Base-by-base conservation (phyloP, 2,113 vertebrate species). In the Diglossa brunneiventris region DNA sequence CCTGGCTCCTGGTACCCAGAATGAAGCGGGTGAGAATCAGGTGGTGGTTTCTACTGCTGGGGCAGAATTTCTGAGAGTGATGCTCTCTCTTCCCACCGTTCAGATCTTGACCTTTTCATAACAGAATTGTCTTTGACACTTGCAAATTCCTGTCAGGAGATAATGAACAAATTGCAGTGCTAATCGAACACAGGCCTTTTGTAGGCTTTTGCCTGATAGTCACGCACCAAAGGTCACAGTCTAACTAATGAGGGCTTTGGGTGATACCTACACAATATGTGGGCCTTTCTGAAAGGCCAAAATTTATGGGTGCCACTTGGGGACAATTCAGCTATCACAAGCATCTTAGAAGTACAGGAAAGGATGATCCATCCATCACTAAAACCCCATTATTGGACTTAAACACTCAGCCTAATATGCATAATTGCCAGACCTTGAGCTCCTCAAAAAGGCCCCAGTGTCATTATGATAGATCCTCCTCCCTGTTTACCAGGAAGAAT, bases 131-230 rank as follows among this genome's bases (percentile, higher is more conserved):
- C 97, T 98, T 95, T 97, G 97, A 97, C 96, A 92, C 96, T 97
- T 97, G 95, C 96, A 98, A 95, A 97, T 98, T 97, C 96, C 96
- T 97, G 97, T 97, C 96, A 97, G 95, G 94, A 96, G 92, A 92
- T 97, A 98, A 98, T 97, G 97, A 97, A 98, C 97, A 98, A 98
- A 98, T 98, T 97, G 97, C 95, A 76, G 95, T 88, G 95, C 97
- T 98, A 98, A 98, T 98, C 96, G 97, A 97, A 98, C 84, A 90
- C 77, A 89, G 95, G 95, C 96, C 96, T 95, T 93, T 91, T 83
- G 90, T 74, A 94, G 95, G 92, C 66, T 94, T 96, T 94, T 97
- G 86, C 96, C 91, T 97, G 95, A 94, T 97, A 97, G 96, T 97
- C 96, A 95, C 78, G 79, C 96, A 97, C 96, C 96, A 98, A 98